These are phyloP conservation scores for Drosophila flavopinicola DNA, from an alignment of 2,888 invertebrate genomes.

Conservation along the genomic window DNA sequence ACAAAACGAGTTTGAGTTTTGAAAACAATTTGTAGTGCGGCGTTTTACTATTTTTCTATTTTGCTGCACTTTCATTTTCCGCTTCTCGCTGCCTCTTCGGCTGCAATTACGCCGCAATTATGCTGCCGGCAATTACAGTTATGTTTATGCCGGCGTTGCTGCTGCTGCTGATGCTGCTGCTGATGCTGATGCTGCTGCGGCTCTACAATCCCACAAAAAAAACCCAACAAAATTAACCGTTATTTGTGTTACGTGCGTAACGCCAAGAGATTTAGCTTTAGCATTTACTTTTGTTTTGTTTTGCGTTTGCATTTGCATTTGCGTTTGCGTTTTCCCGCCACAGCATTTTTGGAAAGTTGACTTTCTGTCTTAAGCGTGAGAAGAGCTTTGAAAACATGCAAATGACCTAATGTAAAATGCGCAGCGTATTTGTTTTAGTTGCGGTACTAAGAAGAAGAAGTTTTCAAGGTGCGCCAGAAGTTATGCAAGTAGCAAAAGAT, in stretches of 20 bases:
- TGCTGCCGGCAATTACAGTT: constrained; percentile 66
- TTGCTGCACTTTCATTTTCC: constrained; percentile 77
- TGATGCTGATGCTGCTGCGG: constrained; percentile 14
- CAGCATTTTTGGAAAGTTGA: constrained; percentile 47
- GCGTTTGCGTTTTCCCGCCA: constrained; percentile 15
- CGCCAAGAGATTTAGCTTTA: constrained; percentile 42
- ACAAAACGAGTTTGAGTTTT: constrained; percentile 15
- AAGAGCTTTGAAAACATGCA: constrained; percentile 43
- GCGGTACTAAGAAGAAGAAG: not conserved
- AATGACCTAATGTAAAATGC: constrained; percentile 35
- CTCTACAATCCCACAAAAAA: constrained; percentile 50
- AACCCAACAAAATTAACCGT: constrained; percentile 59
- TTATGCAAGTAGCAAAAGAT: constrained; percentile 20
- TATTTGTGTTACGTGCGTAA: constrained; percentile 72
- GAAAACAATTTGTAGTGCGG: constrained; percentile 11
- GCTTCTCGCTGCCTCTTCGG: constrained; percentile 30
- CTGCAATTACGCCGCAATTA: constrained; percentile 75
- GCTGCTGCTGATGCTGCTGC: constrained; percentile 9
- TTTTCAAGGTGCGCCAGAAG: not conserved
- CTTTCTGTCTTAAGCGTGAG: constrained; percentile 47
- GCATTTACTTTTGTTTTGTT: constrained; percentile 3
- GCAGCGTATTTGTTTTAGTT: constrained; percentile 2
- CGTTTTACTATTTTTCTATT: constrained; percentile 33
- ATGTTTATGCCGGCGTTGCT: constrained; percentile 54
- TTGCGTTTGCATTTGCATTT: constrained; percentile 6